phyloP scores from a whole-genome alignment of 2,888 invertebrate species.

The Balanococcus diminutus region DNA sequence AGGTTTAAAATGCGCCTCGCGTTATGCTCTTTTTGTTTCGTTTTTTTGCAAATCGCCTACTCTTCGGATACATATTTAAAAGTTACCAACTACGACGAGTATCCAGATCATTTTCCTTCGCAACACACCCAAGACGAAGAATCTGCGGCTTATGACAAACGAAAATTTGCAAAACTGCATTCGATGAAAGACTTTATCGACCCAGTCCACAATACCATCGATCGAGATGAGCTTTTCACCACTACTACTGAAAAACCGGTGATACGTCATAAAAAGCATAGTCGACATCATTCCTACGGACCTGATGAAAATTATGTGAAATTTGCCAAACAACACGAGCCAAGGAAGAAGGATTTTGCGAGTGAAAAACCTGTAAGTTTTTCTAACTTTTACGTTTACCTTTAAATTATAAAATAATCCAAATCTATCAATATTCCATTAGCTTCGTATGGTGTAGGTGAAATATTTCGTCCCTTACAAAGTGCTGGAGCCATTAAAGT shows the following conservation, averaged over 20 bases:
- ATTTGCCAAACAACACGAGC: not conserved
- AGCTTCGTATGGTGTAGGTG: not conserved
- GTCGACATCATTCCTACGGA: not conserved
- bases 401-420: too few relatives aligned
- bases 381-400: not conserved
- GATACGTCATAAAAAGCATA: not conserved
- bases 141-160: not conserved
- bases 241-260: not conserved
- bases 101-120: not conserved
- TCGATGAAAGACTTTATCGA: not conserved
- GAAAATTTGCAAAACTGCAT: not conserved
- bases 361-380: not conserved
- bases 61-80: not conserved
- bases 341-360: not conserved
- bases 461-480: not conserved
- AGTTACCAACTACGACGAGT: not conserved
- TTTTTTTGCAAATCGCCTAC: not conserved
- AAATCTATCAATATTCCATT: not conserved
- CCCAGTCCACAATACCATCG: not conserved
- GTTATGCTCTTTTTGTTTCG: not conserved
- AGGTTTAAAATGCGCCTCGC: constrained; percentile 29
- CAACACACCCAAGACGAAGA: not conserved
- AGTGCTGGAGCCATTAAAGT: not conserved
- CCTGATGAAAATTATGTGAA: not conserved
- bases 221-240: not conserved